phyloP scores from a whole-genome alignment of 2,888 invertebrate genomes.

The Drosophila mimetica region DNA sequence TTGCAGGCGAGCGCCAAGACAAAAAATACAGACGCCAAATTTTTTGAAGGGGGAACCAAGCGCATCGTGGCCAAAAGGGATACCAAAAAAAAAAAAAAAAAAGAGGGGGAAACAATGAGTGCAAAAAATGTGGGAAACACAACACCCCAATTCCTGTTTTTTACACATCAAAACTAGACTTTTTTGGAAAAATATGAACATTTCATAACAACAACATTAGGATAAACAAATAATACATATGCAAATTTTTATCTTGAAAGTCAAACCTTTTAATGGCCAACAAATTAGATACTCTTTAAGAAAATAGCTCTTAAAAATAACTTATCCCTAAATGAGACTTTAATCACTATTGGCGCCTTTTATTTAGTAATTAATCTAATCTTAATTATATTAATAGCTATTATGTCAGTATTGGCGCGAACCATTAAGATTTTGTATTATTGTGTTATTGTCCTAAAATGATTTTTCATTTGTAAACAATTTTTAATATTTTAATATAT shows the following conservation, averaged over 20 bases:
- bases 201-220: constrained; percentile 1
- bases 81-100: constrained; percentile 33
- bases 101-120: constrained; percentile 28
- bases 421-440: too few species aligned
- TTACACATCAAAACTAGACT: too few species aligned
- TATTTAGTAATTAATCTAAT: background rate
- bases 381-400: too few species aligned
- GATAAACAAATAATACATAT: background rate
- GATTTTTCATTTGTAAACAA: too few species aligned
- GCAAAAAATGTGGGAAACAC: constrained; percentile 23
- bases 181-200: background rate
- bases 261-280: too few species aligned
- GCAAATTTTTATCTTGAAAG: too few species aligned
- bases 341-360: background rate
- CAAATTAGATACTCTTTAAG: too few species aligned
- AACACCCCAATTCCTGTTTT: constrained; percentile 6
- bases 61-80: constrained; percentile 43
- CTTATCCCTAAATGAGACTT: too few species aligned
- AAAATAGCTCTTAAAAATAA: too few species aligned
- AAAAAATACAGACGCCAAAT: constrained; percentile 44
- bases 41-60: constrained; percentile 38
- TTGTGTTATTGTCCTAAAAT: too few species aligned
- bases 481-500: too few species aligned
- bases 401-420: too few species aligned
- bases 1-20: constrained; percentile 35